Base-by-base conservation (phyloP, 1,140 invertebrate species). In the Chionoecetes opilio region DNA sequence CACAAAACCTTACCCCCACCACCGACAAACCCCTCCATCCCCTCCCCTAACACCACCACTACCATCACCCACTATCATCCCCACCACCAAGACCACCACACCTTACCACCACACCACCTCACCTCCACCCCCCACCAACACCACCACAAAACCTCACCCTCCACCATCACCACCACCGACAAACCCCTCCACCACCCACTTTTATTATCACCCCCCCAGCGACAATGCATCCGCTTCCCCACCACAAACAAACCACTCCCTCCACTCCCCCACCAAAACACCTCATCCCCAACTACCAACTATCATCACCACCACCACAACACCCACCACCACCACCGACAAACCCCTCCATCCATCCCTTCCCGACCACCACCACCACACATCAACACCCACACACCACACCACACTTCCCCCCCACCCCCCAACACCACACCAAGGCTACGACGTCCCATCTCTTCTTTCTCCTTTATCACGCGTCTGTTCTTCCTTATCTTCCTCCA, bases 401-500 rank as follows among this genome's bases (percentile, higher is more conserved):
- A 3, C 6, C 11, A 5, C 41, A 5, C 5, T 14, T 14, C 14
- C 41, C 41, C 5, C 41, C 41, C 5, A 5, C 41, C 41, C 41
- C 26, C 63, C 63, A 75, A 17, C 5, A 75, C 63, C 63, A 75
- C 63, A 3, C 6, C 11, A 5, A 2, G 0, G 21, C 63, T 75
- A 21, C 63, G 0, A 26, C 6, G 6, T 75, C 63, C 63, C n/a
- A 75, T 21, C 63, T 75, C 63, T 26, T n/a, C 63, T 75, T 26
- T n/a, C 63, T 75, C 63, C 63, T 75, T 75, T 75, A 75, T 75
- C 63, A 75, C 63, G 11, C n/a, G 63, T 75, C 63, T 75, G 63
- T 21, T 75, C 63, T 75, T 75, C n/a, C 63, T 75, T 75, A 75
- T 75, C 63, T 75, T n/a, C n/a, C n/a, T 75, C 63, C 63, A 75